phyloP scores from a whole-genome alignment of 2,888 invertebrate genomes.

The Drosophila cognata region DNA sequence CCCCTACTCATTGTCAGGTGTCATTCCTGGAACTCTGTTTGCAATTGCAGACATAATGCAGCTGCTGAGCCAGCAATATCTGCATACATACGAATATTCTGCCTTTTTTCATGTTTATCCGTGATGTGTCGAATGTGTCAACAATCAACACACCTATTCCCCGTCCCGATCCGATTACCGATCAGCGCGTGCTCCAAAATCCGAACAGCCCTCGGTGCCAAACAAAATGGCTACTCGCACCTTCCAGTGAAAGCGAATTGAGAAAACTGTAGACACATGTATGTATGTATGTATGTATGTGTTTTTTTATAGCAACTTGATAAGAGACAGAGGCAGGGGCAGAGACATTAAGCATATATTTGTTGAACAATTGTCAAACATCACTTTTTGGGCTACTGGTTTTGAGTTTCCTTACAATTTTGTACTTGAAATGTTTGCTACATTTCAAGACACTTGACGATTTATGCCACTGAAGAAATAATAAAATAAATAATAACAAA shows the following conservation, averaged over 20 bases:
- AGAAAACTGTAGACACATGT: not conserved
- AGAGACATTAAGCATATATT: constrained; percentile 42
- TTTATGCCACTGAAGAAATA: not conserved
- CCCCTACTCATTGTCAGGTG: constrained; percentile 42
- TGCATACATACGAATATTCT: constrained; percentile 18
- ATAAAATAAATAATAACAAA: not conserved
- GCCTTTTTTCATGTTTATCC: constrained; percentile 31
- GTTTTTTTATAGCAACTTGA: constrained; percentile 39
- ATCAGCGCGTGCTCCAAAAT: constrained; percentile 69
- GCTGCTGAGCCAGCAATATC: constrained; percentile 39
- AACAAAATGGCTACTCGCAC: constrained; percentile 30
- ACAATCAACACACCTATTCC: constrained; percentile 38
- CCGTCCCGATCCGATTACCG: constrained; percentile 56
- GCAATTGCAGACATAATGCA: constrained; percentile 32
- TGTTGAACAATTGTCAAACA: constrained; percentile 50
- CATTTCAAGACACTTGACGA: not conserved
- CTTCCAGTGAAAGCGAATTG: constrained; percentile 5
- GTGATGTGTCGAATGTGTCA: constrained; percentile 34
- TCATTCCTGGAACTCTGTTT: constrained; percentile 43
- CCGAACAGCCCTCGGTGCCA: constrained; percentile 12
- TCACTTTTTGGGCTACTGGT: constrained; percentile 45
- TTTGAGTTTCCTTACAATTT: constrained; percentile 38
- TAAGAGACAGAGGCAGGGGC: constrained; percentile 23
- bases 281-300: not conserved
- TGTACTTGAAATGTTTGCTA: not conserved